Conservation (phyloP, 1,140 invertebrate species). For the Ctenoplectra terminalis region DNA sequence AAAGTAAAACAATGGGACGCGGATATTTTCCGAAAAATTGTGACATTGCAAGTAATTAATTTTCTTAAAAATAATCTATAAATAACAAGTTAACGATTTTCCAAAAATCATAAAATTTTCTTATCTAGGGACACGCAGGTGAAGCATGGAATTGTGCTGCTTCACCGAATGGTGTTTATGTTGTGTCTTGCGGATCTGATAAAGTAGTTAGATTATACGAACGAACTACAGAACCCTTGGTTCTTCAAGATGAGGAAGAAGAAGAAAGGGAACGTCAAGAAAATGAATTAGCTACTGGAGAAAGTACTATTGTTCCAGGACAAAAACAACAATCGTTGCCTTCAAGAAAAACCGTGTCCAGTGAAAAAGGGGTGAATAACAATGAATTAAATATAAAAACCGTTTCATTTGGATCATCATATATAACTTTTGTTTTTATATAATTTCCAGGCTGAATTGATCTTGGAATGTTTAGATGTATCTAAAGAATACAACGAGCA, state of each 20-base stretch:
- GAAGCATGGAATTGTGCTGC: constrained; percentile 90
- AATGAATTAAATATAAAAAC: constrained; percentile 19
- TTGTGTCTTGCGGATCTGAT: constrained; percentile 94
- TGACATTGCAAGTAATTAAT: constrained; percentile 90
- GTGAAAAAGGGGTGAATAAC: constrained; percentile 91
- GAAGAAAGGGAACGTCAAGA: constrained; percentile 89
- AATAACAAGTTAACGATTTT: background rate
- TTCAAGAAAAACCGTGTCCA: constrained; percentile 94
- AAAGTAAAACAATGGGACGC: constrained; percentile 98
- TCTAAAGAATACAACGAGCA: constrained; percentile 87
- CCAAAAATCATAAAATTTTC: background rate
- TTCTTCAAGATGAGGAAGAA: constrained; percentile 96
- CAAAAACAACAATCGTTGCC: constrained; percentile 91
- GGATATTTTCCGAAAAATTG: constrained; percentile 95
- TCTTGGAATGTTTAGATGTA: constrained; percentile 94
- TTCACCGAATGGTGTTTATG: constrained; percentile 91
- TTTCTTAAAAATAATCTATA: constrained; percentile 20
- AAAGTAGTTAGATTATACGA: constrained; percentile 94
- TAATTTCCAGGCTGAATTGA: constrained; percentile 89
- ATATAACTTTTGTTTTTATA: constrained; percentile 19
- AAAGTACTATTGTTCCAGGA: constrained; percentile 87
- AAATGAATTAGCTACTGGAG: constrained; percentile 89
- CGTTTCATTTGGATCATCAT: background rate
- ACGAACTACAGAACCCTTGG: constrained; percentile 93
- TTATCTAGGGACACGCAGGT: constrained; percentile 88